phyloP scores from a whole-genome alignment of 2,797 vertebrate species.

The Ctenosaura bakeri region DNA sequence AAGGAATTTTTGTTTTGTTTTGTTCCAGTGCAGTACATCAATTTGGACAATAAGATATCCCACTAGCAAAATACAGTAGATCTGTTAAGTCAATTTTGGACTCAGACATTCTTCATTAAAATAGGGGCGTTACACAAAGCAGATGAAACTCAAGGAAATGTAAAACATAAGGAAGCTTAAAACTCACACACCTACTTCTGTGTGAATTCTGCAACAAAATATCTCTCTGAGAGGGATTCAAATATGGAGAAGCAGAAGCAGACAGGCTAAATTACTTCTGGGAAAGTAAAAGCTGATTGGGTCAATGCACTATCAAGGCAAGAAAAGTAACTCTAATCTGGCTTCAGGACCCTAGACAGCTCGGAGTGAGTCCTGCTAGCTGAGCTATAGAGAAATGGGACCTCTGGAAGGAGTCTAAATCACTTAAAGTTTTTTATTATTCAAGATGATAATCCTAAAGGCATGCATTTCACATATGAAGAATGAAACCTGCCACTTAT shows the following conservation, averaged over 20 bases:
- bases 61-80: too few species aligned
- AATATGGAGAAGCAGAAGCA: not conserved
- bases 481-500: not conserved
- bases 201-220: too few species aligned
- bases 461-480: not conserved
- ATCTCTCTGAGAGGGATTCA: too few species aligned
- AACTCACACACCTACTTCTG: too few species aligned
- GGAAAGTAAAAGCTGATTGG: not conserved
- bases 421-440: not conserved
- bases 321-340: not conserved
- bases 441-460: not conserved
- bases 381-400: not conserved
- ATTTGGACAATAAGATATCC: too few species aligned
- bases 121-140: too few species aligned
- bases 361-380: not conserved
- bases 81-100: too few species aligned
- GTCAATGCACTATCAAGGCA: not conserved
- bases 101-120: too few species aligned
- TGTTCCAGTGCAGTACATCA: too few species aligned
- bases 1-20: too few species aligned
- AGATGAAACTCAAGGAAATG: too few species aligned
- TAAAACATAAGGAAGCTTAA: too few species aligned
- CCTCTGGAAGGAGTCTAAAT: not conserved
- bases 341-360: not conserved
- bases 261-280: not conserved